Evolutionary conservation across 2,797 vertebrate species (phyloP).

Genomic region (Acrocephalus scirpaceus): DNA sequence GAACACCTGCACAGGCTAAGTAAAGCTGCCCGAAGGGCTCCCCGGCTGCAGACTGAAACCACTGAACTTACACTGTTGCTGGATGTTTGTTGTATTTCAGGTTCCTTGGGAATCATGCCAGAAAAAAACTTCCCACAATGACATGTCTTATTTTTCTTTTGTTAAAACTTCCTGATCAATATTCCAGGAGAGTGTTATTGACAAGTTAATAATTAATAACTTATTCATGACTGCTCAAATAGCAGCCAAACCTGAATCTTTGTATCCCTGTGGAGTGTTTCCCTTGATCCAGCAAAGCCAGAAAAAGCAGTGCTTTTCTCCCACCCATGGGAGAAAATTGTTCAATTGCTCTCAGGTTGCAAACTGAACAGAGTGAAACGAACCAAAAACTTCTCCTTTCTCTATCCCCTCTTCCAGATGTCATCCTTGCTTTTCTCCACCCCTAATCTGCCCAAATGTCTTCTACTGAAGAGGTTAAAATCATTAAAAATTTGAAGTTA

Average conservation of each 20-base stretch:
- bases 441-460: background rate
- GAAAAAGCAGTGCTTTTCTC: background rate
- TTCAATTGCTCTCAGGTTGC: background rate
- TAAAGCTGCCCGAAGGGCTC: background rate
- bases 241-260: background rate
- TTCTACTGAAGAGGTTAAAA: background rate
- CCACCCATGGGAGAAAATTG: background rate
- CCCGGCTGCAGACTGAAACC: background rate
- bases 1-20: background rate
- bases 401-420: background rate
- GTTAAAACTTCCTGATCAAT: background rate
- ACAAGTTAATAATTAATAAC: conserved; percentile 9
- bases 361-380: background rate
- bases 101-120: background rate
- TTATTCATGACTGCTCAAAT: background rate
- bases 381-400: background rate
- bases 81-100: background rate
- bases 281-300: background rate
- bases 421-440: background rate
- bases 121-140: background rate
- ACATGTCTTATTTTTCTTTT: background rate
- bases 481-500: background rate
- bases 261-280: background rate
- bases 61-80: background rate
- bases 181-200: background rate